These are phyloP conservation scores for Mnemiopsis leidyi DNA, from an alignment of 37 sponge, comb jelly and placozoan species.

Conservation along the genomic window DNA sequence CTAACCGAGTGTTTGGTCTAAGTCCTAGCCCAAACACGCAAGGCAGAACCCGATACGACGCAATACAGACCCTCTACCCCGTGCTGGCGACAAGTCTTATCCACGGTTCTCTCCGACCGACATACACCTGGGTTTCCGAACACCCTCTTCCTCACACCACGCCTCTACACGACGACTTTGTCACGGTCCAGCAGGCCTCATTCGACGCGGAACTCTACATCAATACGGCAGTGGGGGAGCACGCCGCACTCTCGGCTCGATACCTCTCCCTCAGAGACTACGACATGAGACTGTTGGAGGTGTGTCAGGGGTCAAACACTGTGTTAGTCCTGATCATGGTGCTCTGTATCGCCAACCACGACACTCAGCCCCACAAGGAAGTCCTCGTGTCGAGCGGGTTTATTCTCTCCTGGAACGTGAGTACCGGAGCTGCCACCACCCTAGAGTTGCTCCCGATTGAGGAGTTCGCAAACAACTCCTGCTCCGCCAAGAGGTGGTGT, in stretches of 20 bases:
- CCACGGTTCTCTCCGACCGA: slow-evolving; percentile 21
- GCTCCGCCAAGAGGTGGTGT: slow-evolving; percentile 37
- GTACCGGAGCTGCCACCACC: slow-evolving; percentile 1
- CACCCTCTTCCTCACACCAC: not conserved
- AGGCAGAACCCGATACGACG: slow-evolving; percentile 23
- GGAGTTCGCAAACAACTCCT: slow-evolving; percentile 54
- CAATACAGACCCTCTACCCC: slow-evolving; percentile 35
- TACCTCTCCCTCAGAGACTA: slow-evolving; percentile 44
- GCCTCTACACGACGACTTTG: slow-evolving; percentile 25
- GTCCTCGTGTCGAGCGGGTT: slow-evolving; percentile 61
- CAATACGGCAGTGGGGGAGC: not conserved
- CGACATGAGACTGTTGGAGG: slow-evolving; percentile 38
- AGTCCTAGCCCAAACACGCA: not conserved
- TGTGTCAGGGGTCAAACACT: not conserved
- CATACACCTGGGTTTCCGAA: slow-evolving; percentile 9
- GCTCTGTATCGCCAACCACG: slow-evolving; percentile 40
- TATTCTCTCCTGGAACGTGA: slow-evolving; percentile 44
- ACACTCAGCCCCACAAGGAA: slow-evolving; percentile 54
- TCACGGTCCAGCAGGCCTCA: slow-evolving; percentile 35
- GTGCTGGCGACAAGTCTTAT: not conserved
- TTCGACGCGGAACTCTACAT: slow-evolving; percentile 61
- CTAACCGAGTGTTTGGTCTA: slow-evolving; percentile 17
- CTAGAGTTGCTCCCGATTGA: slow-evolving; percentile 5
- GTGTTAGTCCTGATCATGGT: slow-evolving; percentile 40
- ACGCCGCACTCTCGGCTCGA: slow-evolving; percentile 3